Evolutionary conservation across 2,113 vertebrate species (phyloP), one percentile per base, ranked within the genome.

Genomic region (Procavia capensis): DNA sequence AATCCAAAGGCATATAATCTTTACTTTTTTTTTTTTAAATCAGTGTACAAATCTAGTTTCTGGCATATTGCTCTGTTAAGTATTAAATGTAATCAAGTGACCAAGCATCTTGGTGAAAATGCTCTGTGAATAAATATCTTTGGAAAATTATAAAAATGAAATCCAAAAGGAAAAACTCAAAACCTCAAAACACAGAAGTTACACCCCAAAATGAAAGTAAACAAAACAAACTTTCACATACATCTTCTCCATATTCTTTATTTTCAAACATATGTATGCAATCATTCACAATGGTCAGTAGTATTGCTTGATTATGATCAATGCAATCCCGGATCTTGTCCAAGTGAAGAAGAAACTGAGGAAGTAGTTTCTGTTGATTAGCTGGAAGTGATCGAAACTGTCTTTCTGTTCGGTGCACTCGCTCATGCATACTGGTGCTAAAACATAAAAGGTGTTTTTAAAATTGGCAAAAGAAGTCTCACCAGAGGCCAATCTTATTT

Each of bases 201-300:
- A 75, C 9, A 96, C 34, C 84, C 72, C 94, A 90, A 68, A 57
- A 88, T 95, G 9, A 91, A 91, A 78, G 95, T 76, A 93, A 98
- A 97, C 84, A 96, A 96, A 98, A 94, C 22, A 59, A 92, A 91
- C 79, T 97, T 97, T 97, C 94, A 98, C 99, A 98, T 99, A 99
- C 99, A 94, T 99, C 99, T 98, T 99, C 98, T 92, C 99, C 99
- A 90, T 99, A 99, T 96, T 99, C 99, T 97, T 99, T 99, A 98
- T 99, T 99, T 98, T 99, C 99, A 98, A 99, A 99, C 99, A 99
- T 99, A 98, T 99, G 98, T 95, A 98, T 97, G 98, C 99, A 99
- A 98, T 99, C 99, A 97, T 99, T 99, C 95, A 99, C 98, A 96
- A 99, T 99, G 97, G 98, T 99, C 96, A 99, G 99, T 63, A 99